These are phyloP conservation scores for Stichodactyla mertensii DNA, from an alignment of 64 coral and sea anemone genomes.

Conservation along the genomic window DNA sequence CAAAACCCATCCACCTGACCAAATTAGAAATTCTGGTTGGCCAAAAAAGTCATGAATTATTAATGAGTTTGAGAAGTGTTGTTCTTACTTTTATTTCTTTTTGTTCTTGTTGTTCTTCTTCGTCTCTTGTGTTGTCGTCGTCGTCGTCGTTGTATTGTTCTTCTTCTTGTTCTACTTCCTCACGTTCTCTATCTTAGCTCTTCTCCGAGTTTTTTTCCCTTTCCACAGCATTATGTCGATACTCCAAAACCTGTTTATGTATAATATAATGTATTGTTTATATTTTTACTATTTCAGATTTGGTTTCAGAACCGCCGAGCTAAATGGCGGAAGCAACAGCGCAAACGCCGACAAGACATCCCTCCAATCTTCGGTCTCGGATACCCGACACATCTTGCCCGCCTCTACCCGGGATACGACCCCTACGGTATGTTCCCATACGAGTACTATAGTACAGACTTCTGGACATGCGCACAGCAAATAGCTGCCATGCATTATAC, in stretches of 20 bases:
- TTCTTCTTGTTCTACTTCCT: no score
- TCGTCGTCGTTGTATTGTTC: no score
- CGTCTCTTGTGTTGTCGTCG: no score
- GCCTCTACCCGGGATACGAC: constrained; percentile 48
- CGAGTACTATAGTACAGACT: constrained; percentile 84
- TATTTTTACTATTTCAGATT: constrained; percentile 35
- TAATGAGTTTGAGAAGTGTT: no score
- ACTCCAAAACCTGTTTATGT: background rate
- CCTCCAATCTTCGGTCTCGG: constrained; percentile 68
- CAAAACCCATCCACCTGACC: no score
- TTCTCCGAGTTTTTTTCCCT: no score
- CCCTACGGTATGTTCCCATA: constrained; percentile 51
- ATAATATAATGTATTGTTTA: background rate
- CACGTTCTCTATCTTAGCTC: no score
- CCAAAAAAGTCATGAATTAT: no score
- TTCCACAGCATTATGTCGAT: background rate
- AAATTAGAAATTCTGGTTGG: no score
- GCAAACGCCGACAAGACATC: constrained; percentile 65
- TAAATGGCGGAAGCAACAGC: constrained; percentile 85
- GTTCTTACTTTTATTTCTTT: no score
- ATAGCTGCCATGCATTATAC: constrained; percentile 65
- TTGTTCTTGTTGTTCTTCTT: no score
- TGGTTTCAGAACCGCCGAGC: constrained; percentile 95
- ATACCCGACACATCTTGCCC: constrained; percentile 65
- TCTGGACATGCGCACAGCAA: constrained; percentile 88